phyloP scores from a whole-genome alignment of 2,797 vertebrate species.

The Phrynocephalus vlangalii region DNA sequence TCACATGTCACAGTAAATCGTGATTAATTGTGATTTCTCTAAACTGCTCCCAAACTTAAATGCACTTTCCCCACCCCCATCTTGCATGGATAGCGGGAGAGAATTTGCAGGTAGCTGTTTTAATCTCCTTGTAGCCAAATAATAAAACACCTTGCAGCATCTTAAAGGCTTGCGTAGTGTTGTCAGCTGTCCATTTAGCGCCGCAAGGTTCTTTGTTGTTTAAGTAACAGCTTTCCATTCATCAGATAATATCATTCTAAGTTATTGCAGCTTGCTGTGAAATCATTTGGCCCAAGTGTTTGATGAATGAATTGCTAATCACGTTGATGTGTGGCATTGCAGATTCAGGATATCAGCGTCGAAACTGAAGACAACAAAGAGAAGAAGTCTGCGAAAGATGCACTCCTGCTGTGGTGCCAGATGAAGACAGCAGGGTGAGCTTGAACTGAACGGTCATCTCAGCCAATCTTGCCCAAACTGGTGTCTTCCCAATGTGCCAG shows the following conservation, averaged over 20 bases:
- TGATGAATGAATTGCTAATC: slow-evolving; percentile 2
- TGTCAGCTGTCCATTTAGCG: too few species aligned
- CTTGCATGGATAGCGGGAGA: background rate
- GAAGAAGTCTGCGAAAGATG: slow-evolving; percentile 96
- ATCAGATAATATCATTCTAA: background rate
- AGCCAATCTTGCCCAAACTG: background rate
- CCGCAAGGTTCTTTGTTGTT: too few species aligned
- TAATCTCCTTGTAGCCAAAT: too few species aligned
- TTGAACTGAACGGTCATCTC: slow-evolving; percentile 40
- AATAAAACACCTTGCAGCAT: too few species aligned
- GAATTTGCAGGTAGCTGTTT: too few species aligned
- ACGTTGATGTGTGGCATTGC: slow-evolving; percentile 54
- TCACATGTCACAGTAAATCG: background rate
- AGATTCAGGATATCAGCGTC: slow-evolving; percentile 98
- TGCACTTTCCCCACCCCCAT: background rate
- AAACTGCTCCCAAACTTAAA: background rate
- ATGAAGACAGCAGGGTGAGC: slow-evolving; percentile 98
- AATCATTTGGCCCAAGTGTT: background rate
- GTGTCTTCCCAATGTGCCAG: background rate
- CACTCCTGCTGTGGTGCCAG: slow-evolving; percentile 96
- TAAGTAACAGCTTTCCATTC: too few species aligned
- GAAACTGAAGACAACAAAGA: slow-evolving; percentile 98
- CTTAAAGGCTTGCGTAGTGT: too few species aligned
- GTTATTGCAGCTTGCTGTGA: background rate
- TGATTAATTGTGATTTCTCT: background rate